Evolutionary conservation across 2,113 vertebrate species (phyloP).

Genomic region (Elgaria multicarinata): DNA sequence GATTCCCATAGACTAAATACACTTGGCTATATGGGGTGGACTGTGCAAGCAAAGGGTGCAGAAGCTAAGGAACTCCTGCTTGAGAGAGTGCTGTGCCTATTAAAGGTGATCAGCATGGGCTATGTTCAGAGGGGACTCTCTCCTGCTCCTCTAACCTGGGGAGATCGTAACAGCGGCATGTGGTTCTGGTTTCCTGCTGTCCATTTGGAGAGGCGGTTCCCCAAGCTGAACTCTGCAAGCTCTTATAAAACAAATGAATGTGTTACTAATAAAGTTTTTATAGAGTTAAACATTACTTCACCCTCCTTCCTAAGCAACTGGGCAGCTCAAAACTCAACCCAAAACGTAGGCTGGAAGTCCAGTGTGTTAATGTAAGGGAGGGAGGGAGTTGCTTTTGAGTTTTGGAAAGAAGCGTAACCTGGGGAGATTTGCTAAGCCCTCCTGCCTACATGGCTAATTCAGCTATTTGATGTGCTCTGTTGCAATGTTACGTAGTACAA

Average conservation of each 20-base stretch:
- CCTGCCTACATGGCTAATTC: neutral
- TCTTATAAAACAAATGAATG: slow-evolving; percentile 38
- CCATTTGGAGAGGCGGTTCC: neutral
- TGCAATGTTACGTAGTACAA: neutral
- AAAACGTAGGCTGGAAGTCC: neutral
- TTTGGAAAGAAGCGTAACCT: slow-evolving; percentile 4
- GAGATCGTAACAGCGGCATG: neutral
- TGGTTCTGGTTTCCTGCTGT: neutral
- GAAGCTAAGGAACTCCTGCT: neutral
- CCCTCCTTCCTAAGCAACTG: neutral
- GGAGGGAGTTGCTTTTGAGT: slow-evolving; percentile 4
- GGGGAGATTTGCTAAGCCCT: neutral
- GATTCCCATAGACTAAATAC: neutral
- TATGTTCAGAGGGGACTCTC: neutral
- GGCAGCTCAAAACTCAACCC: neutral
- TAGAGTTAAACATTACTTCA: slow-evolving; percentile 69
- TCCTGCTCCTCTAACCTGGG: neutral
- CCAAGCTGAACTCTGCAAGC: neutral
- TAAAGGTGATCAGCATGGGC: neutral
- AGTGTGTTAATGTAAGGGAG: slow-evolving; percentile 9
- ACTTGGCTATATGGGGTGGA: neutral
- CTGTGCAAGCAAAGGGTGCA: neutral
- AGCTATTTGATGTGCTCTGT: fast-evolving
- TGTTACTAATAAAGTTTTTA: slow-evolving; percentile 65
- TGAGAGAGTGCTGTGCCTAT: neutral